These are phyloP conservation scores for Agapostemon virescens DNA, from an alignment of 2,888 invertebrate genomes.

Conservation along the genomic window DNA sequence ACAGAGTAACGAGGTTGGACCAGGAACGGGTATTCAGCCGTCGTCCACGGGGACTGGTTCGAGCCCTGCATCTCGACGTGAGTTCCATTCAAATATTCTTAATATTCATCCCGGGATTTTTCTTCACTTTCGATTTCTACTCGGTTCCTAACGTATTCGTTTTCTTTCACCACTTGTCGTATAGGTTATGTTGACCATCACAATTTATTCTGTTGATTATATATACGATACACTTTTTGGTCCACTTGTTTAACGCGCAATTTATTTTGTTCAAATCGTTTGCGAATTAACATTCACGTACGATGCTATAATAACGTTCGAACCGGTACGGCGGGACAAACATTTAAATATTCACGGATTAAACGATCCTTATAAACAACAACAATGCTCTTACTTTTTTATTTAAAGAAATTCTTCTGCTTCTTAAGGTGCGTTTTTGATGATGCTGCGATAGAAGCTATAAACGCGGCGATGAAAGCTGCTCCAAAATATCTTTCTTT, in stretches of 20 bases:
- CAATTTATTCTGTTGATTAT: slow-evolving; percentile 54
- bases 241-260: slow-evolving; percentile 50
- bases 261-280: slow-evolving; percentile 34
- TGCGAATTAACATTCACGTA: not conserved
- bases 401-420: not conserved
- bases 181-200: slow-evolving; percentile 71
- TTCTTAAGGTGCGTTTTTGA: not conserved
- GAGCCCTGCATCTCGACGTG: slow-evolving; percentile 81
- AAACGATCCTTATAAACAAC: slow-evolving; percentile 47
- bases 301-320: not conserved
- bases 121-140: not conserved
- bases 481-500: not conserved
- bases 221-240: slow-evolving; percentile 44
- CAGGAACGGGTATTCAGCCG: slow-evolving; percentile 79
- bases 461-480: not conserved
- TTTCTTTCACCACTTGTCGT: slow-evolving; percentile 25
- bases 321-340: not conserved
- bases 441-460: not conserved
- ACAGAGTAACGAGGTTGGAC: slow-evolving; percentile 81
- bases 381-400: slow-evolving; percentile 31
- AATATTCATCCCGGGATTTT: slow-evolving; percentile 8
- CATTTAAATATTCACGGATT: slow-evolving; percentile 18
- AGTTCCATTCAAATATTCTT: slow-evolving; percentile 74
- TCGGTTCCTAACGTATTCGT: slow-evolving; percentile 19
- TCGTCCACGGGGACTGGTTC: slow-evolving; percentile 78